A percentile compares a stretch with the other conserved stretches of the same genome.
phyloP scores from a whole-genome alignment of 2,113 vertebrate genomes.

The Orcinus orca region DNA sequence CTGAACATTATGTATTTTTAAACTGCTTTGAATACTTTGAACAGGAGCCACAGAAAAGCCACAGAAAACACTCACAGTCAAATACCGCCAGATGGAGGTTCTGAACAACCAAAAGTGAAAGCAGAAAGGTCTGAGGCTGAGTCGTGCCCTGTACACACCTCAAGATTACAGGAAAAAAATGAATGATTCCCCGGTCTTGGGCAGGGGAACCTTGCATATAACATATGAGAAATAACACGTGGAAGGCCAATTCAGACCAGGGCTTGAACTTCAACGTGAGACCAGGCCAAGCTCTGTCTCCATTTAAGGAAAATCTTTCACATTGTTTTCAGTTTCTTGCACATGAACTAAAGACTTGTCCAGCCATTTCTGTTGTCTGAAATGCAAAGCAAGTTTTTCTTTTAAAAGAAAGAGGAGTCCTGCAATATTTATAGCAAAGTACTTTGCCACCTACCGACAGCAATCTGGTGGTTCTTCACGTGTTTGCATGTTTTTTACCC shows the following conservation, averaged over 20 bases:
- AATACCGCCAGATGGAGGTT: conserved; percentile 3
- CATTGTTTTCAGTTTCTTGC: background rate
- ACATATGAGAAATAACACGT: background rate
- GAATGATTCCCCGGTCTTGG: background rate
- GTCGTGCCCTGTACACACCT: background rate
- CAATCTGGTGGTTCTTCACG: background rate
- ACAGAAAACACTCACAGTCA: conserved; percentile 39
- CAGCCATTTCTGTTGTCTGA: background rate
- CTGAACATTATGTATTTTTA: conserved; percentile 65
- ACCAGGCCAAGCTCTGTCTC: background rate
- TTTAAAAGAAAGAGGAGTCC: background rate
- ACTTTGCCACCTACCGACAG: background rate
- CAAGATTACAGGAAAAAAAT: background rate
- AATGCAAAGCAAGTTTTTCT: background rate
- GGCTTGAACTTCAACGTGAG: background rate
- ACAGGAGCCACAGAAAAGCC: conserved; percentile 54
- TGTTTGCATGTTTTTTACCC: background rate
- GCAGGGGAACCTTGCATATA: background rate
- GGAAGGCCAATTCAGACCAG: background rate
- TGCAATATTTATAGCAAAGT: conserved; percentile 37
- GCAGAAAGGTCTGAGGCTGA: background rate
- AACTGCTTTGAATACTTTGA: conserved; percentile 60
- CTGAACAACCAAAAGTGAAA: conserved; percentile 62
- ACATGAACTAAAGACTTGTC: background rate
- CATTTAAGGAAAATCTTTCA: conserved; percentile 16